phyloP scores from a whole-genome alignment of 1,140 invertebrate species.

The Oryctes rhinoceros region DNA sequence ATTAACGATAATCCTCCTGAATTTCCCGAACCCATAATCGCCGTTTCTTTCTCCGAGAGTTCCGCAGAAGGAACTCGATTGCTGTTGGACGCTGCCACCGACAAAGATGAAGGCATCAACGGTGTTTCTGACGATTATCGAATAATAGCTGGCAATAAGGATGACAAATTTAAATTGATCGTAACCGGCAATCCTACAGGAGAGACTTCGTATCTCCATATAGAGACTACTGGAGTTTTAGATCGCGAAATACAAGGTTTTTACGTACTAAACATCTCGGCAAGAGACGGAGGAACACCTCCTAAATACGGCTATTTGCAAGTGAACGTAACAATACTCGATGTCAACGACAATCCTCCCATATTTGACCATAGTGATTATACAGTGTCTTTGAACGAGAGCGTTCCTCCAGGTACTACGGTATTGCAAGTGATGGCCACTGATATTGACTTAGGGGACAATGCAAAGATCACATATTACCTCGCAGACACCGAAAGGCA shows the following conservation, averaged over 20 bases:
- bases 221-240: constrained; percentile 88
- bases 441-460: constrained; percentile 91
- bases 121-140: constrained; percentile 86
- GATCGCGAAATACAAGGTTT: constrained; percentile 86
- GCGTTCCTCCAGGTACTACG: constrained; percentile 83
- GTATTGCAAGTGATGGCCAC: constrained; percentile 91
- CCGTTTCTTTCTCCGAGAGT: constrained; percentile 89
- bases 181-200: constrained; percentile 88
- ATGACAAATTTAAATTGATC: constrained; percentile 85
- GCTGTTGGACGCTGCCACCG: constrained; percentile 86
- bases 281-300: constrained; percentile 84
- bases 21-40: constrained; percentile 88
- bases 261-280: constrained; percentile 90
- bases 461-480: constrained; percentile 91
- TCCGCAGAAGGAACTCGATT: constrained; percentile 86
- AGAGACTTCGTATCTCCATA: constrained; percentile 86
- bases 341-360: constrained; percentile 95
- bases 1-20: constrained; percentile 90
- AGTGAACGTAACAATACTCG: constrained; percentile 90
- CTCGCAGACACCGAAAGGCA: constrained; percentile 84
- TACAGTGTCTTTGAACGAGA: constrained; percentile 90
- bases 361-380: constrained; percentile 94
- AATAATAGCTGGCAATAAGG: constrained; percentile 87
- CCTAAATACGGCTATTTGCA: constrained; percentile 83
- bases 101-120: constrained; percentile 86